Percentiles rank a stretch among this genome's conserved stretches.
Evolutionary conservation across 2,113 vertebrate species (phyloP).

Genomic region (Channa argus): DNA sequence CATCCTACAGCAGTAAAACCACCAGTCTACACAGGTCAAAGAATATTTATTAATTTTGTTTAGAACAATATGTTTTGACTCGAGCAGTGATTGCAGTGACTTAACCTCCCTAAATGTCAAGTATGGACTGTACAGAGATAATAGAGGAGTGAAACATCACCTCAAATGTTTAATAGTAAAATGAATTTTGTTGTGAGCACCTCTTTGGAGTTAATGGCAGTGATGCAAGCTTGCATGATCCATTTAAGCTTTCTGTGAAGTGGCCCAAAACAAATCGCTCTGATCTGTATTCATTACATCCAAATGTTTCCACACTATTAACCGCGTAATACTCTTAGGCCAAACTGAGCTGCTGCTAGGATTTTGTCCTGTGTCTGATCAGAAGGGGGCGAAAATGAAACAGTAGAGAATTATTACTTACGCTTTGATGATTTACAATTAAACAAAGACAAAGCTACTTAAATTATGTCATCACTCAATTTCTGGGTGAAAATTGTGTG

Average conservation of each 20-base stretch:
- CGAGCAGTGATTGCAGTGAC: constrained; percentile 34
- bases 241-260: constrained; percentile 74
- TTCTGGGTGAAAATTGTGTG: constrained; percentile 18
- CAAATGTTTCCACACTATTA: constrained; percentile 76
- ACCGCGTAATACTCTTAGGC: constrained; percentile 65
- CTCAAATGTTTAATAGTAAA: constrained; percentile 55
- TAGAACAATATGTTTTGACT: constrained; percentile 44
- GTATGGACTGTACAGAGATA: constrained; percentile 41
- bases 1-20: too few relatives aligned
- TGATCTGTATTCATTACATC: constrained; percentile 80
- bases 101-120: constrained; percentile 42
- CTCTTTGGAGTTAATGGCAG: constrained; percentile 52
- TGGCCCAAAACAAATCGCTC: constrained; percentile 72
- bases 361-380: constrained; percentile 39
- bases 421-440: constrained; percentile 32
- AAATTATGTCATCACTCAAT: constrained; percentile 38
- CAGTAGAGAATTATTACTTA: constrained; percentile 51
- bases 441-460: constrained; percentile 13
- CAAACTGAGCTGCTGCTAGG: constrained; percentile 55
- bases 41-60: not conserved
- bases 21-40: too few relatives aligned
- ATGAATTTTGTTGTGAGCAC: constrained; percentile 61
- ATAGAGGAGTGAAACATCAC: constrained; percentile 49
- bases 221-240: constrained; percentile 68
- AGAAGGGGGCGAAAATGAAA: constrained; percentile 22